Conservation (phyloP, 2,797 vertebrate genomes). For the Linurgus olivaceus region DNA sequence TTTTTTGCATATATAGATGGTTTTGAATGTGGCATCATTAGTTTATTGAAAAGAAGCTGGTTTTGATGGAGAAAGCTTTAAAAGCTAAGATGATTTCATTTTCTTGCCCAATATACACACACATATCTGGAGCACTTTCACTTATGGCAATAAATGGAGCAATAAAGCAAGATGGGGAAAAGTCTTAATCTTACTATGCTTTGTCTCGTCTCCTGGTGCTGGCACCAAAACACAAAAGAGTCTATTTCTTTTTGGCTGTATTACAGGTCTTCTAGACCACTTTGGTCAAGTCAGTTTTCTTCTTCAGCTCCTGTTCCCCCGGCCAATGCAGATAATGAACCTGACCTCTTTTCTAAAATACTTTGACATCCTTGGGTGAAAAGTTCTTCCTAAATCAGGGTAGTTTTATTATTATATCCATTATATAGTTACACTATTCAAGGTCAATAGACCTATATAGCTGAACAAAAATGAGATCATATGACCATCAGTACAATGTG, state of each 20-base stretch:
- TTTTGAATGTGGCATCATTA: neutral
- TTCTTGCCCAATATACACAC: neutral
- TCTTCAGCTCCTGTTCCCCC: neutral
- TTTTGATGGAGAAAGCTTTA: neutral
- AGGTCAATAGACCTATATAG: constrained; percentile 32
- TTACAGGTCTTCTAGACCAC: neutral
- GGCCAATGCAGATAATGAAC: constrained; percentile 50
- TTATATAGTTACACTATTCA: constrained; percentile 44
- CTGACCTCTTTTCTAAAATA: constrained; percentile 59
- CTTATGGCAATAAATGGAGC: neutral
- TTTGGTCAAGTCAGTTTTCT: constrained; percentile 50
- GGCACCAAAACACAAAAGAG: neutral
- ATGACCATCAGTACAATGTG: neutral
- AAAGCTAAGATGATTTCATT: neutral
- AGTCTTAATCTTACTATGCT: neutral
- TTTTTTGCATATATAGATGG: neutral
- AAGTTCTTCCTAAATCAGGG: constrained; percentile 39
- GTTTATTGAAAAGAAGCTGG: neutral
- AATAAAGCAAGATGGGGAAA: neutral
- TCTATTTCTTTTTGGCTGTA: neutral
- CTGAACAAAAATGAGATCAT: constrained; percentile 26
- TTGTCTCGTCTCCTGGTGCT: neutral
- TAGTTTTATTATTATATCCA: constrained; percentile 49
- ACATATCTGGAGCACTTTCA: neutral
- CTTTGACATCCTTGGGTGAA: constrained; percentile 48